phyloP scores from a whole-genome alignment of 2,113 vertebrate genomes.

The Okapia johnstoni region DNA sequence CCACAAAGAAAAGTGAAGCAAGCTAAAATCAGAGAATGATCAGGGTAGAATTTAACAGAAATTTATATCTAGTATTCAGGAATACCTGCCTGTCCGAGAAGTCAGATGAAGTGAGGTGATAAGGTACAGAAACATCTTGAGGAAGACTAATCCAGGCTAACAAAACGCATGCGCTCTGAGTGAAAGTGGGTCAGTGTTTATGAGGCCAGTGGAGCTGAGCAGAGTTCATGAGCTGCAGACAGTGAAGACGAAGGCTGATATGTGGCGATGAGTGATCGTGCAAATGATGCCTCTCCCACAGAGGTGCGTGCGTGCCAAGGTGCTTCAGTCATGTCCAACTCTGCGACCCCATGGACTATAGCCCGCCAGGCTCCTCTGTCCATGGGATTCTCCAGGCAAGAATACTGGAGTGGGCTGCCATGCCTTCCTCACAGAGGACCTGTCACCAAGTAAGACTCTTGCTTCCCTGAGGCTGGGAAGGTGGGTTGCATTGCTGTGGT shows the following conservation, averaged over 20 bases:
- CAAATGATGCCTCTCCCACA: not conserved
- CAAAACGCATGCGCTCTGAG: not conserved
- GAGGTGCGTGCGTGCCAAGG: not conserved
- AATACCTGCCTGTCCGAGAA: not conserved
- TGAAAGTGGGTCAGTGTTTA: not conserved
- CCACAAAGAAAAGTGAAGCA: not conserved
- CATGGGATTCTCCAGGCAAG: not conserved
- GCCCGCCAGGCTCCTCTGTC: not conserved
- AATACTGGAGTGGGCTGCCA: not conserved
- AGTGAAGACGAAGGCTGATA: too few relatives aligned
- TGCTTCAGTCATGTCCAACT: not conserved
- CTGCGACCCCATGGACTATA: not conserved
- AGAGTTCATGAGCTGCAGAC: not conserved
- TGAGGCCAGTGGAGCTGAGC: not conserved
- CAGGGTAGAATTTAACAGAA: not conserved
- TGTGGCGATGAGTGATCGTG: fast-evolving
- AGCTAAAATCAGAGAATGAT: not conserved
- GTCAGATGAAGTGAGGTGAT: not conserved
- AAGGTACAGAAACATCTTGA: not conserved
- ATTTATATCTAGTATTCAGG: not conserved
- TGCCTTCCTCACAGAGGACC: not conserved
- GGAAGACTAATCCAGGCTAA: not conserved
- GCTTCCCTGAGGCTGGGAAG: not conserved
- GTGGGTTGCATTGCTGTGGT: not conserved
- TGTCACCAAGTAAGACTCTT: not conserved